phyloP scores from a whole-genome alignment of 2,797 vertebrate genomes.

The Tragelaphus eurycerus region DNA sequence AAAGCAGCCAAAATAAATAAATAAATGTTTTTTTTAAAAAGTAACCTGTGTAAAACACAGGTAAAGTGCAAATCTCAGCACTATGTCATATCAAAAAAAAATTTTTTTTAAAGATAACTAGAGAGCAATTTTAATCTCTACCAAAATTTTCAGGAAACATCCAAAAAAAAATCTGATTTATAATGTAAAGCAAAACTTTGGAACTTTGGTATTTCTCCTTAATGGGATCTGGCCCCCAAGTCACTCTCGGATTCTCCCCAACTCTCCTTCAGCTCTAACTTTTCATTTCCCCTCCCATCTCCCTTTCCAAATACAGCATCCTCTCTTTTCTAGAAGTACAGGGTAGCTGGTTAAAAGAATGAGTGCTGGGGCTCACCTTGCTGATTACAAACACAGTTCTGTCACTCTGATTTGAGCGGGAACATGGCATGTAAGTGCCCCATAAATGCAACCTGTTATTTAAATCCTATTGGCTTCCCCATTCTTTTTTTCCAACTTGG shows the following conservation, averaged over 20 bases:
- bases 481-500: neutral
- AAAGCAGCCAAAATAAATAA: neutral
- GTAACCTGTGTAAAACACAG: rapidly evolving
- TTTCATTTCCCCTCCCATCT: neutral
- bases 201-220: neutral
- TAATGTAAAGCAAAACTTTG: neutral
- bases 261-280: neutral
- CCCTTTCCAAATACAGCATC: neutral
- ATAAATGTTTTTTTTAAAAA: neutral
- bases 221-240: neutral
- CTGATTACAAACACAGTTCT: neutral
- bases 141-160: neutral
- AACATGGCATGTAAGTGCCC: neutral
- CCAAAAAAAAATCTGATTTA: neutral
- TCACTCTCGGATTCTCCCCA: neutral
- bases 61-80: neutral
- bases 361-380: neutral
- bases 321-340: neutral
- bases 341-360: too few species aligned
- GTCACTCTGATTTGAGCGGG: neutral
- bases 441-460: neutral
- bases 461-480: neutral
- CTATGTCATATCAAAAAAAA: neutral
- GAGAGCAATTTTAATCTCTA: neutral
- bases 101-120: neutral